Conservation (phyloP, 1,140 invertebrate genomes). For the Drosophila lacertosa region DNA sequence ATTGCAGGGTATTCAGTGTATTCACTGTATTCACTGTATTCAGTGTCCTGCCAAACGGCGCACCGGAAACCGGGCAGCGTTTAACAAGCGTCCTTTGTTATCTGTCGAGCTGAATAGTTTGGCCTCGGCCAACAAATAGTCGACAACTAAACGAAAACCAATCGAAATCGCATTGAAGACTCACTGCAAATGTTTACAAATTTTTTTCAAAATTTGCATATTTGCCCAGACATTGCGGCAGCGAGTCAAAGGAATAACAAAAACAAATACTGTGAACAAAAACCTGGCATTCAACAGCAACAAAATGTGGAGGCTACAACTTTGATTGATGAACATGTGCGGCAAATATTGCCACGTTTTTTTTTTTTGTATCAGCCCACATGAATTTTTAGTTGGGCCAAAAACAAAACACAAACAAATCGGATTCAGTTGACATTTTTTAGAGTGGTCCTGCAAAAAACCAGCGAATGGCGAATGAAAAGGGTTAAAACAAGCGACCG, state of each 20-base stretch:
- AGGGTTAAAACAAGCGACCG: conserved; percentile 41
- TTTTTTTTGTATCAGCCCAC: conserved; percentile 32
- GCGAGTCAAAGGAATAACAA: conserved; percentile 27
- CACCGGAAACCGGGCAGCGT: conserved; percentile 56
- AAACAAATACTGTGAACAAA: conserved; percentile 30
- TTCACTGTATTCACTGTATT: too few relatives aligned
- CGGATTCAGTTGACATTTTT: conserved; percentile 66
- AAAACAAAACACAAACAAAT: conserved; percentile 39
- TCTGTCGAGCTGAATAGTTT: background rate
- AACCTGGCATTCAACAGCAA: conserved; percentile 26
- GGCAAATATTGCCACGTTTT: conserved; percentile 41
- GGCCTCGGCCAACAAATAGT: background rate
- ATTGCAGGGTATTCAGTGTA: conserved; percentile 25
- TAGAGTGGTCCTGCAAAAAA: conserved; percentile 8
- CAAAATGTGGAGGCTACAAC: conserved; percentile 44
- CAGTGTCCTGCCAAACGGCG: conserved; percentile 13
- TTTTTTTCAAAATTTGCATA: conserved; percentile 56
- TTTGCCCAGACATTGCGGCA: conserved; percentile 36
- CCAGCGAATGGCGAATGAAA: conserved; percentile 16
- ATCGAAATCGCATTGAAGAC: conserved; percentile 39
- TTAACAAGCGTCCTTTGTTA: conserved; percentile 71
- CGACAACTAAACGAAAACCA: conserved; percentile 13
- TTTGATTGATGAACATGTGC: conserved; percentile 81
- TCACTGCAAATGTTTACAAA: conserved; percentile 43
- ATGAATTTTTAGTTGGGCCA: conserved; percentile 29